phyloP scores from a whole-genome alignment of 1,140 invertebrate genomes.

The Heliconius eleuchia region DNA sequence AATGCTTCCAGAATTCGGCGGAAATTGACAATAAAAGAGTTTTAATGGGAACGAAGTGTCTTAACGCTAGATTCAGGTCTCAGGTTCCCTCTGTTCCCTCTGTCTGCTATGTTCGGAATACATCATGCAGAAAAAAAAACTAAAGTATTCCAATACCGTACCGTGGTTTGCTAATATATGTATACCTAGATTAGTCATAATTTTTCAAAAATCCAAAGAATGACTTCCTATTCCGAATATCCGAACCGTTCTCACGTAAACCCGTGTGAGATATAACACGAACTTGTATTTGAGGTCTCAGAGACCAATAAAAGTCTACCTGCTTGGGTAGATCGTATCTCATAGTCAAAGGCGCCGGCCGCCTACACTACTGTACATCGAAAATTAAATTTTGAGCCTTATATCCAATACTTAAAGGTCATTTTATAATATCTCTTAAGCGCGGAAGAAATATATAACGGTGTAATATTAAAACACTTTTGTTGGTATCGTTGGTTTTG shows the following conservation, averaged over 20 bases:
- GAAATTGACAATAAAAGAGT: too few species aligned
- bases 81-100: too few species aligned
- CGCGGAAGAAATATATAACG: conserved; percentile 53
- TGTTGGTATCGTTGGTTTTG: conserved; percentile 70
- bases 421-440: conserved; percentile 37
- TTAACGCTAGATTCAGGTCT: too few species aligned
- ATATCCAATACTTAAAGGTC: conserved; percentile 26
- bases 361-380: conserved; percentile 27
- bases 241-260: conserved; percentile 24
- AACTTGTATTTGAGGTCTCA: conserved; percentile 22
- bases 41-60: too few species aligned
- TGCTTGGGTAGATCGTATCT: conserved; percentile 75
- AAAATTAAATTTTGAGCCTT: conserved; percentile 30
- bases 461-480: conserved; percentile 71
- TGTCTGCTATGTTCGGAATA: too few species aligned
- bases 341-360: conserved; percentile 67
- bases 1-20: too few species aligned
- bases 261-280: conserved; percentile 45
- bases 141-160: too few species aligned
- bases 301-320: conserved; percentile 70
- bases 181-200: neutral
- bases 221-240: neutral
- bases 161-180: neutral
- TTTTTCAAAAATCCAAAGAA: neutral
- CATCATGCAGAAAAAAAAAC: too few species aligned